phyloP scores from a whole-genome alignment of 2,113 vertebrate species.

The Salvelinus fontinalis region DNA sequence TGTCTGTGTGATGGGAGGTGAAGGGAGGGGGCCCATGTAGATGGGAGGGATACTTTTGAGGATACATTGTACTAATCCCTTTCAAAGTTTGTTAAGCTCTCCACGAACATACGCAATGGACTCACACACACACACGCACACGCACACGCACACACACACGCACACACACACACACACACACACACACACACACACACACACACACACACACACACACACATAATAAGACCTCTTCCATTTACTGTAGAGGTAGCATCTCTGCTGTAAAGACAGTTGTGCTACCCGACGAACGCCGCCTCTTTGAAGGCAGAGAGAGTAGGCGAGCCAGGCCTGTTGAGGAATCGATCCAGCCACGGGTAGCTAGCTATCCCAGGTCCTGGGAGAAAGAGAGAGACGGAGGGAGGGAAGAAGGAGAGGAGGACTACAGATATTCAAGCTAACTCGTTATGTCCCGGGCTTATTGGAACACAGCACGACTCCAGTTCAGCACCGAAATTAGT shows the following conservation, averaged over 20 bases:
- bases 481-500: slow-evolving; percentile 78
- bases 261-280: background rate
- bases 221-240: background rate
- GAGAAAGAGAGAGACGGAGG: slow-evolving; percentile 30
- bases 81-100: background rate
- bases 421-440: slow-evolving; percentile 70
- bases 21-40: background rate
- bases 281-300: background rate
- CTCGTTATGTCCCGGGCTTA: slow-evolving; percentile 67
- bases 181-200: too few species aligned
- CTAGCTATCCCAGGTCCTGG: slow-evolving; percentile 30
- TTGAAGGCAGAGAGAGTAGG: background rate
- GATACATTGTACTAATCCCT: background rate
- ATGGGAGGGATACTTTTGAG: background rate
- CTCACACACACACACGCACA: too few species aligned
- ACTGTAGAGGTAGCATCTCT: background rate
- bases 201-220: too few species aligned
- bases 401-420: slow-evolving; percentile 39
- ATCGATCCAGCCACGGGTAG: slow-evolving; percentile 53
- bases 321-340: slow-evolving; percentile 23
- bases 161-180: too few species aligned
- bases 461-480: slow-evolving; percentile 73
- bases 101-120: background rate
- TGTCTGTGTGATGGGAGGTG: background rate
- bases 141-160: too few species aligned